Conservation (phyloP, 2,113 vertebrate genomes). For the Bujurquina vittata region DNA sequence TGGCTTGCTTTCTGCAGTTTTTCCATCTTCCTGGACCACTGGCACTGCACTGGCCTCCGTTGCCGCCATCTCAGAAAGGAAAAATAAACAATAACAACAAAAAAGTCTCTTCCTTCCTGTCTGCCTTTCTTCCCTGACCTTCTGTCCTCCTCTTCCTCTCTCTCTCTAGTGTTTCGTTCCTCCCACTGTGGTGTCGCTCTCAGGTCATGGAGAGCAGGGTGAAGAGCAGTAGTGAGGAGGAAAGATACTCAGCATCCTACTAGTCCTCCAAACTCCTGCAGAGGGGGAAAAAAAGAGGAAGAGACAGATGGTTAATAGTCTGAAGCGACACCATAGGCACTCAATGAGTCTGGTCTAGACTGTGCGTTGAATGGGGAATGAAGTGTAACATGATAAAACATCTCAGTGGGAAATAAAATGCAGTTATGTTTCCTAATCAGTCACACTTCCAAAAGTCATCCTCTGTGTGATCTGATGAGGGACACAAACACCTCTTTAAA, state of each 20-base stretch:
- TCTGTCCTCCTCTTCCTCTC: constrained; percentile 57
- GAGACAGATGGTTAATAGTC: constrained; percentile 64
- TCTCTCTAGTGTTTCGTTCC: constrained; percentile 51
- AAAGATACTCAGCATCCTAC: constrained; percentile 79
- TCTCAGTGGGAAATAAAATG: constrained; percentile 38
- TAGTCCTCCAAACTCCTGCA: constrained; percentile 67
- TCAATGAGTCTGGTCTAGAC: constrained; percentile 56
- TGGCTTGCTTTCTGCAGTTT: constrained; percentile 68
- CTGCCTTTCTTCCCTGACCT: constrained; percentile 59
- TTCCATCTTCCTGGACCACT: constrained; percentile 77
- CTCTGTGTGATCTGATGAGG: neutral
- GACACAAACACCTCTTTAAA: neutral
- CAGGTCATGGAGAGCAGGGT: constrained; percentile 73
- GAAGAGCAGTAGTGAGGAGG: constrained; percentile 57
- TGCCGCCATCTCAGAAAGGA: constrained; percentile 76
- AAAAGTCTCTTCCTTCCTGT: constrained; percentile 34
- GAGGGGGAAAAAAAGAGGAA: constrained; percentile 10
- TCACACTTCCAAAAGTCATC: neutral
- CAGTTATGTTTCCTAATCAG: constrained; percentile 35
- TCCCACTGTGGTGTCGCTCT: constrained; percentile 59
- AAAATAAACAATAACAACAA: constrained; percentile 51
- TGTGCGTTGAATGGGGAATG: constrained; percentile 41
- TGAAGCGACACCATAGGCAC: constrained; percentile 37
- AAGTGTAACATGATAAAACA: constrained; percentile 42
- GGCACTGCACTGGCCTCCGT: constrained; percentile 76